A percentile compares a stretch with the other conserved stretches of the same genome.
These are phyloP conservation scores for Zeuzera pyrina DNA, from an alignment of 2,888 invertebrate genomes.

Conservation along the genomic window DNA sequence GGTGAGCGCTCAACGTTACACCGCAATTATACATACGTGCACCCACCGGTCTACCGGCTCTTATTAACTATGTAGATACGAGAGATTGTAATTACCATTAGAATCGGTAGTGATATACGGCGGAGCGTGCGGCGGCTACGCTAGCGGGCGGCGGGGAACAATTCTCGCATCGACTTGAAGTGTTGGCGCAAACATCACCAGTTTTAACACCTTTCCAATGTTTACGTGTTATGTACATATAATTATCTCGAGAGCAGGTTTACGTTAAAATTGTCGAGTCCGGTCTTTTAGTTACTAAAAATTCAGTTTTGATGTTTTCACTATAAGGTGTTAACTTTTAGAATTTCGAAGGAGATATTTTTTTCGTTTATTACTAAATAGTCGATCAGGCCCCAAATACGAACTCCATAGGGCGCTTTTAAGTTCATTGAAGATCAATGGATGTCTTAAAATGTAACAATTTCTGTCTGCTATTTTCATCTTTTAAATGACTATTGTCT, in stretches of 20 bases:
- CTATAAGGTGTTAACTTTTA: too few species aligned
- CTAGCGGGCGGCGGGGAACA: conserved; percentile 1
- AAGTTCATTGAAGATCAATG: too few species aligned
- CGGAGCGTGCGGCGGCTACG: neutral
- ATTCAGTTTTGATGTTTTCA: too few species aligned
- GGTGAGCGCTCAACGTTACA: conserved; percentile 53
- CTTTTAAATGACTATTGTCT: too few species aligned
- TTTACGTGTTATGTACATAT: conserved; percentile 21
- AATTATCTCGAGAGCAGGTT: conserved; percentile 27
- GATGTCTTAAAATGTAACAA: too few species aligned
- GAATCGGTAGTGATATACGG: neutral
- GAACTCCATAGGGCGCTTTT: too few species aligned
- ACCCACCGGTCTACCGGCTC: conserved; percentile 58
- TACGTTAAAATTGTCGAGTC: conserved; percentile 22
- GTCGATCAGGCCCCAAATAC: too few species aligned
- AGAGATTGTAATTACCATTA: conserved; percentile 12
- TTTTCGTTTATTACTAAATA: too few species aligned
- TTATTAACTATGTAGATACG: conserved; percentile 23
- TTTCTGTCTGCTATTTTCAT: too few species aligned
- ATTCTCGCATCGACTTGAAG: conserved; percentile 18
- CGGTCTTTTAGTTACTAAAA: too few species aligned
- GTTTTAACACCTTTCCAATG: conserved; percentile 34
- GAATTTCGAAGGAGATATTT: too few species aligned
- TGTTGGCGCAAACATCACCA: conserved; percentile 26
- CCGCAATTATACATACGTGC: conserved; percentile 64